phyloP scores from a whole-genome alignment of 2,113 vertebrate genomes.

The Gallinago paraguaiae region DNA sequence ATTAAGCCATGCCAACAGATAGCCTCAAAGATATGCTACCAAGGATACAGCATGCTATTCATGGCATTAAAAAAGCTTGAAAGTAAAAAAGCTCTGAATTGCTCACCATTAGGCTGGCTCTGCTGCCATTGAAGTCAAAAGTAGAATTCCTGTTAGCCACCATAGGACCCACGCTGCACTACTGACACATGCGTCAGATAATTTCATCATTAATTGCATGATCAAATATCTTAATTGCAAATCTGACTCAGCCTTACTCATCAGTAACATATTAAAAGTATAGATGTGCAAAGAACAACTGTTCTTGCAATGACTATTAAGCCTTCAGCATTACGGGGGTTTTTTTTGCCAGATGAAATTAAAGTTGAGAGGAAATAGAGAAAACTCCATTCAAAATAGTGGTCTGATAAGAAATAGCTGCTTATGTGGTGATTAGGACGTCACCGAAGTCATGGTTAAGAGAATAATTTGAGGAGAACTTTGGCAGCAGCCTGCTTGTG shows the following conservation, averaged over 20 bases:
- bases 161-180: neutral
- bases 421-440: neutral
- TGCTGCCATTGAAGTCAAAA: neutral
- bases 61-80: neutral
- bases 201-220: slow-evolving; percentile 33
- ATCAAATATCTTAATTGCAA: slow-evolving; percentile 37
- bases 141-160: neutral
- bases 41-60: slow-evolving; percentile 37
- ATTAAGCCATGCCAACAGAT: slow-evolving; percentile 38
- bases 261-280: neutral
- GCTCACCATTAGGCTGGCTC: slow-evolving; percentile 4
- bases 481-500: neutral
- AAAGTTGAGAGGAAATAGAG: neutral
- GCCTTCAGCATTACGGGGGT: neutral
- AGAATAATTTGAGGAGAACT: neutral
- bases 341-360: neutral
- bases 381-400: neutral
- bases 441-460: neutral
- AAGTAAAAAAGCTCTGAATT: slow-evolving; percentile 7
- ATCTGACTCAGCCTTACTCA: slow-evolving; percentile 38
- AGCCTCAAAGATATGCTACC: slow-evolving; percentile 38
- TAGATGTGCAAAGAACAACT: neutral
- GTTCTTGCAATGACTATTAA: neutral
- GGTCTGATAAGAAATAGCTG: neutral
- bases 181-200: neutral